Conservation (phyloP, 2,797 vertebrate genomes). For the Microctenopoma steveboyesi region DNA sequence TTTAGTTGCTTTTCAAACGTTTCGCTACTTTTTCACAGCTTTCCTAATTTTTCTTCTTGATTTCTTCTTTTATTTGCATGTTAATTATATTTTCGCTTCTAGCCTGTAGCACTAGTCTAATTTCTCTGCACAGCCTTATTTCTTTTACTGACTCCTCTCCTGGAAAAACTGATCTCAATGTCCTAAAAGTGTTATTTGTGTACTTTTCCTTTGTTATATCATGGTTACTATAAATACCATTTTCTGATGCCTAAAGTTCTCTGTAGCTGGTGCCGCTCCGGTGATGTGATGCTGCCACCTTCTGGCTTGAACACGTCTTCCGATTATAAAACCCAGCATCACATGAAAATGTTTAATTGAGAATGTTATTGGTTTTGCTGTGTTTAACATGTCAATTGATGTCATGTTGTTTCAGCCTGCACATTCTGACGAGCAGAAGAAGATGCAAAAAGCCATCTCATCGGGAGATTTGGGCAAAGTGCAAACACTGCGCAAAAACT, state of each 20-base stretch:
- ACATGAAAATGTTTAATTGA: not conserved
- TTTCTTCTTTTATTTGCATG: constrained; percentile 77
- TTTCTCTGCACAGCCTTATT: constrained; percentile 28
- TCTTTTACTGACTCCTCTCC: constrained; percentile 16
- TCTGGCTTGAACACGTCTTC: constrained; percentile 36
- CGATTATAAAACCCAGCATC: not conserved
- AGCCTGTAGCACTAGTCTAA: constrained; percentile 40
- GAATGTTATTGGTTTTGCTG: not conserved
- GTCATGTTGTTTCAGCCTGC: constrained; percentile 77
- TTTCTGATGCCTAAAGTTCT: not conserved
- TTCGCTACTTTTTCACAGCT: constrained; percentile 54
- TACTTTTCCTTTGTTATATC: not conserved
- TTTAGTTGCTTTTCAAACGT: constrained; percentile 43
- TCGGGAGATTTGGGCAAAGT: constrained; percentile 92
- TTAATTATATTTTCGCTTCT: constrained; percentile 61
- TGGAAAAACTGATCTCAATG: not conserved
- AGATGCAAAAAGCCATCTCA: constrained; percentile 93
- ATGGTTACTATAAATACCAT: not conserved
- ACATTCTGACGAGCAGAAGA: constrained; percentile 83
- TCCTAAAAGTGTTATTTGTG: not conserved
- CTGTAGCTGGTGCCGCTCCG: not conserved
- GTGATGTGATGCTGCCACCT: constrained; percentile 62
- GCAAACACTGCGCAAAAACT: constrained; percentile 84
- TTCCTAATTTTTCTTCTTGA: constrained; percentile 8
- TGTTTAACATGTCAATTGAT: constrained; percentile 9